Conservation (phyloP, 2,797 vertebrate species). For the Hybognathus amarus region DNA sequence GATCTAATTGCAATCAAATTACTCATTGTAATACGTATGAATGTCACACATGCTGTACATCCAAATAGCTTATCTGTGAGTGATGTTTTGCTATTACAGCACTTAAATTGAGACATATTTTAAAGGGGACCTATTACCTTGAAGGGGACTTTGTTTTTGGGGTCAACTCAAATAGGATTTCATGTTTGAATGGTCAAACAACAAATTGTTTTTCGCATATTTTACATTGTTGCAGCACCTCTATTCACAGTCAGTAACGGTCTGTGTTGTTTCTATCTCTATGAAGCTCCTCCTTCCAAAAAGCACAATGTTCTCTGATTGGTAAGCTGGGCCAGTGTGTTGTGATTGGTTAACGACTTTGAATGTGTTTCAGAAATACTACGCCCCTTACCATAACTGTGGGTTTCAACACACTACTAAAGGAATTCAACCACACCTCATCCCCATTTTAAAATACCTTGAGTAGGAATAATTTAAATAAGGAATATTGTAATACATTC, state of each 20-base stretch:
- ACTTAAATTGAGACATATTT: background rate
- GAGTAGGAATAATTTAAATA: too few relatives aligned
- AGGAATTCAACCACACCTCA: too few relatives aligned
- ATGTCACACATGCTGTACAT: background rate
- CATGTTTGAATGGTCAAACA: background rate
- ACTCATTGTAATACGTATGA: background rate
- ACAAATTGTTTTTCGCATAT: background rate
- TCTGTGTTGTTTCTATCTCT: too few relatives aligned
- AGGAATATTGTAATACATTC: too few relatives aligned
- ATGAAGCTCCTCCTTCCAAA: too few relatives aligned
- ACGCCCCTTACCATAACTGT: background rate
- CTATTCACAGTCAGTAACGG: too few relatives aligned
- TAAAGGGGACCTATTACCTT: background rate
- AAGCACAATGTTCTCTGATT: too few relatives aligned
- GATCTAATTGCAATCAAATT: constrained; percentile 12
- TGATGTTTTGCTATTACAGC: background rate
- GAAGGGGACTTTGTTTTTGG: background rate
- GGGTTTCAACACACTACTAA: background rate
- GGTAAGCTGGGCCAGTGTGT: too few relatives aligned
- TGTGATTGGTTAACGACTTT: too few relatives aligned
- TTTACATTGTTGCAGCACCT: too few relatives aligned
- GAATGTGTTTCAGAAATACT: background rate
- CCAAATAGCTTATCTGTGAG: background rate
- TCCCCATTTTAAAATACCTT: too few relatives aligned
- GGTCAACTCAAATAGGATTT: background rate